Evolutionary conservation across 2,797 vertebrate species (phyloP).

Genomic region (Natrix natrix): DNA sequence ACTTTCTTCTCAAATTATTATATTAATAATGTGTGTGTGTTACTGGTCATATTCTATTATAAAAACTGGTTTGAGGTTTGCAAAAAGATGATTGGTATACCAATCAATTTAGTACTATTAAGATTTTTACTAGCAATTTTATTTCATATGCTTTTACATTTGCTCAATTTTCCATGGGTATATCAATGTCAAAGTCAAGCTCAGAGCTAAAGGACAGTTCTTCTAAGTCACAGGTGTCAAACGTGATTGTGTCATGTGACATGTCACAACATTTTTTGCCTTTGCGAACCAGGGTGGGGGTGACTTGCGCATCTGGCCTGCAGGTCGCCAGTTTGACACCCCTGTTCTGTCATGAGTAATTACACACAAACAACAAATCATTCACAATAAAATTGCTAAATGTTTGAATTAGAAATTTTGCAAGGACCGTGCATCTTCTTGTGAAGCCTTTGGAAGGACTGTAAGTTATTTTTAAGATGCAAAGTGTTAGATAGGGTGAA

Average conservation of each 20-base stretch:
- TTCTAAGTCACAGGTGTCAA: neutral
- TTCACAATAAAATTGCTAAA: neutral
- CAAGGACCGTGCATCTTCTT: neutral
- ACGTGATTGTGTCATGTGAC: no score
- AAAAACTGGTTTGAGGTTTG: neutral
- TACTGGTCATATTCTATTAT: neutral
- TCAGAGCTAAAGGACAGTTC: neutral
- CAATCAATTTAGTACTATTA: neutral
- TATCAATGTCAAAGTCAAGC: neutral
- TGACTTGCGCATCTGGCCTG: no score
- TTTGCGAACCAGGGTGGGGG: no score
- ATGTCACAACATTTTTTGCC: no score
- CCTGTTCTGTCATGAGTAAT: neutral
- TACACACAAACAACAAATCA: neutral
- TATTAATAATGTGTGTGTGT: neutral
- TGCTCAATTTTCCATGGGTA: neutral
- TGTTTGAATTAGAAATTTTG: neutral
- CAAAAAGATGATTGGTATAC: neutral
- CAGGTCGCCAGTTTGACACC: neutral
- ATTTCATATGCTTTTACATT: neutral
- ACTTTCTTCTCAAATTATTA: neutral
- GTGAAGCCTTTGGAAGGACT: neutral
- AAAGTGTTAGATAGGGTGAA: no score
- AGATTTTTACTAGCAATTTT: neutral
- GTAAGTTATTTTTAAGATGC: neutral